Evolutionary conservation across 1,140 invertebrate genomes (phyloP), one percentile per base, ranked within the genome.

Genomic region (Camponotus pennsylvanicus): DNA sequence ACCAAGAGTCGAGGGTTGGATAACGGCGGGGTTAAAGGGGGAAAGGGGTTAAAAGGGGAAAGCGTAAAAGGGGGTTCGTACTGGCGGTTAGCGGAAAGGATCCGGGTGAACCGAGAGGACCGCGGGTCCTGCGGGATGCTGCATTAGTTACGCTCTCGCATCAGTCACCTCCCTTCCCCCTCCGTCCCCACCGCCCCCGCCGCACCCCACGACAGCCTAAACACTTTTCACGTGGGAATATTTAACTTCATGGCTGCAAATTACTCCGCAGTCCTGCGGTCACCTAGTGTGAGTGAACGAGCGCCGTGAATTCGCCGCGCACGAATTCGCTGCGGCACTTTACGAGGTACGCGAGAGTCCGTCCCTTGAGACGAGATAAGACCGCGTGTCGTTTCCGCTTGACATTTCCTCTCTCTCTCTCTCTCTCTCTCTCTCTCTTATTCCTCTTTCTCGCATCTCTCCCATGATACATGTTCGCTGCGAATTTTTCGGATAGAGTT

Each of bases 141-240:
- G 82, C 91, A 92, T 92, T 92, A 92, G 91, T 92, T 91, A 92
- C 90, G 89, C 87, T 91, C 86, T 88, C 83, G 89, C 90, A 91
- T 91, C 90, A 86, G 90, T 92, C 89, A 89, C 63, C 80, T 77
- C 63, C 40, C 45, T 21, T 61, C 27, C 37, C 52, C 27, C n/a
- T 55, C 64, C 27, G 4, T 49, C 42, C 37, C 70, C 15, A 1
- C 32, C 11, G 15, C 61, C 21, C 13, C 37, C 79, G 5, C 66
- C 52, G 55, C 27, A 18, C 15, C 63, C 32, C 45, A 21, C 59
- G 49, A 66, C 78, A 66, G 77, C 79, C 69, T 83, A 83, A 86
- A 86, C 89, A 87, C 77, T 92, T 91, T 92, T 91, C 91, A 88
- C 91, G 87, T 79, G 91, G 88, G 91, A 92, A 92, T 92, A 92